Evolutionary conservation across 1,140 invertebrate species (phyloP), one percentile per base, ranked within the genome.

Genomic region (Saccostrea cuccullata): DNA sequence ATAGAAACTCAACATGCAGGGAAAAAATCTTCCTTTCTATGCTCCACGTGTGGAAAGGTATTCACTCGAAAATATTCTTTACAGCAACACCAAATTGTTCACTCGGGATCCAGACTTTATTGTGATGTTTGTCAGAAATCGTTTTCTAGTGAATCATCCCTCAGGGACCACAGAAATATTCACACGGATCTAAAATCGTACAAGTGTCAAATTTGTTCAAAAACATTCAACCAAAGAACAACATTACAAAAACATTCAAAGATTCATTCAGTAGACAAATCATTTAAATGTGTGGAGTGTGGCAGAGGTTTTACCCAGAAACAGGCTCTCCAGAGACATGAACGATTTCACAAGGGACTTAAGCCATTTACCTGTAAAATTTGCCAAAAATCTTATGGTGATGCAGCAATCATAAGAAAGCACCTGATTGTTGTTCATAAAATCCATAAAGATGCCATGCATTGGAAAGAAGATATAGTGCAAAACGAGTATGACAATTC

Each of bases 321-420:
- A 73, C 92, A 93, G 84, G 92, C 93, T 17, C 86, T 93, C 3
- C 90, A 91, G 85, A 85, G 92, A 0, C 98, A 99, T 94, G 96
- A 99, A 73, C 96, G 98, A 82, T 99, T 98, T 2, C 98, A 99
- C 94, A 98, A 97, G 0, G 98, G 98, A 0, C 98, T 99, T 94
- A 97, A 98, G 93, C 98, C 98, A 0, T 99, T 98, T 95, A 93
- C 91, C 11, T 94, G 94, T 91, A 91, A 94, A 87, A 94, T 96
- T 36, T 97, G 96, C 93, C 94, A 95, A 67, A 96, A 96, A 91
- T 95, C 95, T 8, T 97, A 97, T 91, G 92, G 90, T 82, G 92
- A 94, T 89, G 89, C 92, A 30, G 92, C 93, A n/a, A 92, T 93
- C 30, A 91, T 94, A 20, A 89, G 93, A 77, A 89, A 93, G 11